Conservation (phyloP, 1,140 invertebrate genomes). For the Zaprionus nigranus region DNA sequence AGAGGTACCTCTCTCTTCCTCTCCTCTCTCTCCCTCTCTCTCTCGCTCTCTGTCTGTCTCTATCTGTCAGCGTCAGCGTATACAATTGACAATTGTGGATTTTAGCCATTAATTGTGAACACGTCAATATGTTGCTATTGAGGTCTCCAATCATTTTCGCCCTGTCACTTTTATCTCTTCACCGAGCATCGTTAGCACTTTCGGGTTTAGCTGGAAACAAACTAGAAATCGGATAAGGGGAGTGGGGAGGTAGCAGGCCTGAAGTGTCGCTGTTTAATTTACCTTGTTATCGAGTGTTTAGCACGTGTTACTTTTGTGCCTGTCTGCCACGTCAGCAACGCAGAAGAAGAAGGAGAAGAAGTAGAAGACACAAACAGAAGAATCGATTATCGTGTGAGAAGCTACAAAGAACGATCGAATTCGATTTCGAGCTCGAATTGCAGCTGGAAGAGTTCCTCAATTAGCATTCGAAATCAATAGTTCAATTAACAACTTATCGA, state of each 20-base stretch:
- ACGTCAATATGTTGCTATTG: conserved; percentile 37
- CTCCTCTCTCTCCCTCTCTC: not conserved
- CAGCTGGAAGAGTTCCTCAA: not conserved
- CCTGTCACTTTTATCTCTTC: conserved; percentile 30
- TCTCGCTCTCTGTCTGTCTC: not conserved
- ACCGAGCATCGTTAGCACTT: conserved; percentile 34
- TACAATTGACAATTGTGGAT: conserved; percentile 31
- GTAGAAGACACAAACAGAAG: not conserved
- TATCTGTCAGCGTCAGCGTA: not conserved
- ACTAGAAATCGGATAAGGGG: not conserved
- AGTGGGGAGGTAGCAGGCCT: not conserved
- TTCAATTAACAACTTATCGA: conserved; percentile 1
- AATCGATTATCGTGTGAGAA: not conserved
- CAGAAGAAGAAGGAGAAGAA: not conserved
- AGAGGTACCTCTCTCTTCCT: not conserved
- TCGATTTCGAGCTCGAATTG: not conserved
- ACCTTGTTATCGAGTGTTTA: conserved; percentile 17
- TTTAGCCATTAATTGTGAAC: conserved; percentile 36
- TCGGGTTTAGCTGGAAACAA: not conserved
- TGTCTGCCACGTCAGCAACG: not conserved
- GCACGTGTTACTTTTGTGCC: not conserved
- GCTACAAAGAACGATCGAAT: not conserved
- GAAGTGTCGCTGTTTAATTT: conserved; percentile 11
- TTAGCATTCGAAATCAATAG: conserved; percentile 18
- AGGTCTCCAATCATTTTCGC: conserved; percentile 38